phyloP scores from a whole-genome alignment of 2,888 invertebrate species.

The Lithophane socia region DNA sequence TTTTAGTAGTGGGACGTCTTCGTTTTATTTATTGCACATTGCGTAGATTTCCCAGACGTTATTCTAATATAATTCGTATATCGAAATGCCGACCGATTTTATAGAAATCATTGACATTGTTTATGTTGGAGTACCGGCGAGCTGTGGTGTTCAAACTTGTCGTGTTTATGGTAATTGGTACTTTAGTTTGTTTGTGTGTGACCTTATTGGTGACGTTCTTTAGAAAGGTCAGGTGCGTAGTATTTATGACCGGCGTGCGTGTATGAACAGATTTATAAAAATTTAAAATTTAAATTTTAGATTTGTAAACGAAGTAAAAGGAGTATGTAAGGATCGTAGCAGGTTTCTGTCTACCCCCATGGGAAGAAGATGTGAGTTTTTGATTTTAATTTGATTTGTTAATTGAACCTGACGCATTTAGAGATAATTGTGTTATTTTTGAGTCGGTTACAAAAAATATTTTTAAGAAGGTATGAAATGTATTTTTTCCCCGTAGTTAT shows the following conservation, averaged over 20 bases:
- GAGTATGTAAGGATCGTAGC: background rate
- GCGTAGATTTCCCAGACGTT: constrained; percentile 86
- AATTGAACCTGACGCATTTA: background rate
- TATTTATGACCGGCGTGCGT: background rate
- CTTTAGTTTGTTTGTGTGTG: background rate
- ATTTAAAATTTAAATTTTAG: too few species aligned
- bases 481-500: background rate
- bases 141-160: constrained; percentile 81
- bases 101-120: constrained; percentile 89
- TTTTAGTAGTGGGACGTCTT: constrained; percentile 33
- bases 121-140: constrained; percentile 84
- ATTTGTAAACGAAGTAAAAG: background rate
- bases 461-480: background rate
- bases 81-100: constrained; percentile 87
- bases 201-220: too few species aligned
- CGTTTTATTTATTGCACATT: constrained; percentile 86
- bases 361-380: background rate
- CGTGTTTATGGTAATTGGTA: constrained; percentile 15
- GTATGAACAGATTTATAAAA: background rate
- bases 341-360: background rate
- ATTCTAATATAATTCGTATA: constrained; percentile 84
- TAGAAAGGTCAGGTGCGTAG: background rate
- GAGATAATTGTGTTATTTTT: background rate
- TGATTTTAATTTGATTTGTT: background rate
- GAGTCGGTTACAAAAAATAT: background rate